Percentiles rank a stretch among this genome's conserved stretches.
Evolutionary conservation across 2,888 invertebrate genomes (phyloP).

Genomic region (Rhingia rostrata): DNA sequence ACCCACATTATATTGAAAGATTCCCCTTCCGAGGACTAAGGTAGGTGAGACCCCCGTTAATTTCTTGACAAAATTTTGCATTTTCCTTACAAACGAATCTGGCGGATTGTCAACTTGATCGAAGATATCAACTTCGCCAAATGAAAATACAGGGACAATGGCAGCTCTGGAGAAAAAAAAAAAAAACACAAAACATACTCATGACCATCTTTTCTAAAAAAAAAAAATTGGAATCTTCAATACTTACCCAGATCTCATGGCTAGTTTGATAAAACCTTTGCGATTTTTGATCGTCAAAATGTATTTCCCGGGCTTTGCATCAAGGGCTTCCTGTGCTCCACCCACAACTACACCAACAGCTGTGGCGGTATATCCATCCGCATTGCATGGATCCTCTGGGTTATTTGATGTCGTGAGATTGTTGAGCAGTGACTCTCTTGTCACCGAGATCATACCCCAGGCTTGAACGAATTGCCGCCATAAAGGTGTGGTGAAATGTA

Average conservation of each 20-base stretch:
- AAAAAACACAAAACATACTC: neutral
- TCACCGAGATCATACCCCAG: constrained; percentile 85
- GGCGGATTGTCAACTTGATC: constrained; percentile 90
- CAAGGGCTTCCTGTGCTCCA: constrained; percentile 94
- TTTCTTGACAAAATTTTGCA: constrained; percentile 88
- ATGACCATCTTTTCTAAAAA: too few species aligned
- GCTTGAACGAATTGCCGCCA: constrained; percentile 87
- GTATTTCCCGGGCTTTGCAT: constrained; percentile 90
- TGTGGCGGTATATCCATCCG: constrained; percentile 82
- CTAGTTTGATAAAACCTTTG: constrained; percentile 90
- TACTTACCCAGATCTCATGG: constrained; percentile 88
- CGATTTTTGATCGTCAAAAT: constrained; percentile 89
- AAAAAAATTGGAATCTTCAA: neutral
- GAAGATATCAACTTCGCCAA: constrained; percentile 95
- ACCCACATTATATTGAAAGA: constrained; percentile 96
- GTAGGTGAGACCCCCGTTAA: constrained; percentile 90
- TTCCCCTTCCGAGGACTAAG: constrained; percentile 91
- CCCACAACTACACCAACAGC: constrained; percentile 92
- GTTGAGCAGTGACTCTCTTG: constrained; percentile 78
- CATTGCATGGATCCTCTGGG: constrained; percentile 78
- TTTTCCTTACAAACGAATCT: constrained; percentile 85
- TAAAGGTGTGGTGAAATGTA: constrained; percentile 89
- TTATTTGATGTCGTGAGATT: constrained; percentile 83
- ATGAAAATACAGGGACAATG: constrained; percentile 94
- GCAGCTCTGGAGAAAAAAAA: constrained; percentile 86